Base-by-base conservation (phyloP, 2,888 invertebrate genomes). In the Brenthis daphne region DNA sequence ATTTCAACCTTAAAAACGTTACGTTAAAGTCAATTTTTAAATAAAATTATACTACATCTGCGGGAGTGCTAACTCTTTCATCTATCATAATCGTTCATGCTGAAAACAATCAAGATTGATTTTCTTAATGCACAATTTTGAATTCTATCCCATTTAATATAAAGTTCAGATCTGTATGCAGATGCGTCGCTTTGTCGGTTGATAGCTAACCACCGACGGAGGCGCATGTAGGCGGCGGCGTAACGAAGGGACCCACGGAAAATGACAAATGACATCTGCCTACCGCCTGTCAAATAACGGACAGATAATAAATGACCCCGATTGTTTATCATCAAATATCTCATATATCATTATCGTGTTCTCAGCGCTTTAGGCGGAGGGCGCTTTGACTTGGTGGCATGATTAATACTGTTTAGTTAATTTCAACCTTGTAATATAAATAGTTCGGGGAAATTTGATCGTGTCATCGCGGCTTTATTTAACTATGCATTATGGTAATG, bases 241-340 rank as follows among this genome's bases (percentile, higher is more conserved):
- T 92, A 91, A 92, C 90, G 90, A 90, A 92, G 91, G 92, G 92
- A 90, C 92, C 89, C 84, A 85, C 87, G 93, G 93, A 91, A 91
- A 92, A 94, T 94, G 94, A 94, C 94, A 94, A 94, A 94, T 94
- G 94, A 94, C 94, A 94, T 94, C 94, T 94, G 94, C 94, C 94
- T 93, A 92, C 92, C 94, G 94, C 94, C 94, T 94, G 94, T 94
- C 94, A 93, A 94, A 94, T 94, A 94, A 93, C 93, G 92, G 93
- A 92, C 93, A 93, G 92, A 94, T 94, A 94, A 94, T 94, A 94
- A 94, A 94, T 94, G 94, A 94, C 93, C 93, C 88, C 91, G 93
- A 93, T 93, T 94, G 94, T 94, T 94, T 93, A 93, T 93, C 93
- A 92, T 93, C 93, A 93, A 93, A 93, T 92, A 92, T 90, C 90